phyloP scores from a whole-genome alignment of 2,888 invertebrate species.

The Luffia ferchaultella region DNA sequence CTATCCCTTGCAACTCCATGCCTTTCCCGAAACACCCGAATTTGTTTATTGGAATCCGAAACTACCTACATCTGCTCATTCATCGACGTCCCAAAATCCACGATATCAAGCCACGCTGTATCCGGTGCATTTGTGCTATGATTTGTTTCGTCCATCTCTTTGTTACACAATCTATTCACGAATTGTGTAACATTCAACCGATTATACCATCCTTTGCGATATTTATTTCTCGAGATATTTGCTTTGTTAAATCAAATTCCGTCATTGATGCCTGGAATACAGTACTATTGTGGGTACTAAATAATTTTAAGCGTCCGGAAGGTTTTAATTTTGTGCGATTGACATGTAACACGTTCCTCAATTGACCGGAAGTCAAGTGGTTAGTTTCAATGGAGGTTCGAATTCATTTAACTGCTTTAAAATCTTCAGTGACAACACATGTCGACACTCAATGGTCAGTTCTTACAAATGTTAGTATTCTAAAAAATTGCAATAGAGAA shows the following conservation, averaged over 20 bases:
- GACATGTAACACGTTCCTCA: constrained; percentile 17
- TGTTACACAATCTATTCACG: constrained; percentile 15
- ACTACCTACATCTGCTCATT: constrained; percentile 51
- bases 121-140: constrained; percentile 31
- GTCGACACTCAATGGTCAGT: too few species aligned
- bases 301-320: constrained; percentile 21
- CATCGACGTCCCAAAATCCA: constrained; percentile 34
- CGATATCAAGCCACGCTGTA: constrained; percentile 39
- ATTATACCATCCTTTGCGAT: constrained; percentile 2
- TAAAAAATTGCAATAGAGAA: too few species aligned
- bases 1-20: constrained; percentile 19
- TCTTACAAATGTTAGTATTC: too few species aligned
- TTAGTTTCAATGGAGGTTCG: too few species aligned
- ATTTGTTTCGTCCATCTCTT: constrained; percentile 24
- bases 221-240: not conserved
- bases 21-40: constrained; percentile 32
- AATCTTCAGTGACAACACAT: too few species aligned
- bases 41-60: constrained; percentile 56
- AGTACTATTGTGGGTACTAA: not conserved
- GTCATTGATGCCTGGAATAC: not conserved
- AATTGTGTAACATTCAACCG: constrained; percentile 19
- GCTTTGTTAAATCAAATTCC: not conserved
- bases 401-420: too few species aligned
- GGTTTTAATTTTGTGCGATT: constrained; percentile 30
- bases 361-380: constrained; percentile 24